Base-by-base conservation (phyloP, 2,113 vertebrate species). In the Perognathus longimembris region DNA sequence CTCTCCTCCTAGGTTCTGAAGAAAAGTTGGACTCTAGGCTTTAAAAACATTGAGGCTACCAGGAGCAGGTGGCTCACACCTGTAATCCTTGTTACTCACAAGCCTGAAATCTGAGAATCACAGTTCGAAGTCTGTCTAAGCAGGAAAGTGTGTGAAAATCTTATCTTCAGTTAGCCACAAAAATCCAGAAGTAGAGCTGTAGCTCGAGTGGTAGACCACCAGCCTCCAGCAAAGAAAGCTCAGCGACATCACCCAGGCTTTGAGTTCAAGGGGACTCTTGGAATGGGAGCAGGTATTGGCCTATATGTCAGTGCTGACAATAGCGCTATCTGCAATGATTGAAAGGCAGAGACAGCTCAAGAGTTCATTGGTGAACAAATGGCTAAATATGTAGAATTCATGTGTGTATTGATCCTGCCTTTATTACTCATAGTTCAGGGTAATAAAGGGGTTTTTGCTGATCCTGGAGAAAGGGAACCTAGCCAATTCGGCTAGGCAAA, bases 311-410 rank as follows among this genome's bases (percentile, higher is more conserved):
- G 14, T 0, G 10, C 24, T 18, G 21, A 18, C 1, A 50, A 32
- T 17, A 66, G 69, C 28, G 4, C 28, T 61, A 9, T 22, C 36
- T 57, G 40, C 28, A 38, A 21, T 0, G 22, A 32, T 11, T 1
- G 0, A 15, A 26, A 22, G 75, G 21, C 17, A 38, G 76, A 57
- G 67, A 5, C 26, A 45, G 42, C 18, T 88, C 54, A 26, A 26
- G 8, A 42, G 70, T 10, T 28, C 5, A 4, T 0, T 0, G 15
- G 3, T 3, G 40, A 28, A 30, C 1, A 11, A 61, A 32, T 1
- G 30, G 80, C 21, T 57, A 42, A 64, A 50, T 14, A 1, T 1
- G 45, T 9, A 6, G 30, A 24, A 2, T 30, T 6, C 34, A 8
- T 18, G 4, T 8, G 9, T 3, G 7, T 38, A 26, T 3, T 1